Evolutionary conservation across 2,797 vertebrate species (phyloP), one percentile per base, ranked within the genome.

Genomic region (Coracias cyanogaster): DNA sequence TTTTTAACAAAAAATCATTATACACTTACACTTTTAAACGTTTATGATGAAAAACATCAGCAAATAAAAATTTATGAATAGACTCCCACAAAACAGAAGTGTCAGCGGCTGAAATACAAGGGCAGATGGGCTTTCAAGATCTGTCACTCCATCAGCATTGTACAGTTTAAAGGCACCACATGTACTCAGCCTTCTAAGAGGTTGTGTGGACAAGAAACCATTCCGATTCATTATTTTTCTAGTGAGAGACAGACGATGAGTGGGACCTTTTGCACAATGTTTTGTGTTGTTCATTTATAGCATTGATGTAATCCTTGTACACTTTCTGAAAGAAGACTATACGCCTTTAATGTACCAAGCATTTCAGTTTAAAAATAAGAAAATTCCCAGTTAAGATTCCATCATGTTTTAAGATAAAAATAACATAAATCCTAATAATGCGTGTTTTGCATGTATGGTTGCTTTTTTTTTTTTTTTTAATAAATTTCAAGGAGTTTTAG

Each of bases 31-130:
- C 83, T 95, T 94, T 96, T 82, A 91, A 94, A 70, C 82, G 69
- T 73, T 86, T 92, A 49, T 89, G 84, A 91, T 91, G 92, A 93
- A 80, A 96, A 94, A 73, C 11, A 0, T 94, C 82, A 88, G 80
- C 90, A 94, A 96, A 94, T 62, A 95, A 90, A 88, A 95, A 60
- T 61, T 92, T 94, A 41, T 95, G 93, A 95, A 94, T 88, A 95
- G 94, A 10, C 51, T 84, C 35, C 61, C 10, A 61, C 87, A 94
- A 94, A 95, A 96, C 90, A 94, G 84, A 95, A 73, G 69, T 70
- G 82, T 82, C 85, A 91, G 77, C 54, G 94, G 77, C 89, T 91
- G 89, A 93, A 96, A 94, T 95, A 60, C 89, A 69, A 33, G 82
- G 82, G 89, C 49, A 95, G 91, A 91, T 82, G 89, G 94, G 72